These are phyloP conservation scores for Triplophysa bombifrons DNA, from an alignment of 2,797 vertebrate species.

Conservation along the genomic window DNA sequence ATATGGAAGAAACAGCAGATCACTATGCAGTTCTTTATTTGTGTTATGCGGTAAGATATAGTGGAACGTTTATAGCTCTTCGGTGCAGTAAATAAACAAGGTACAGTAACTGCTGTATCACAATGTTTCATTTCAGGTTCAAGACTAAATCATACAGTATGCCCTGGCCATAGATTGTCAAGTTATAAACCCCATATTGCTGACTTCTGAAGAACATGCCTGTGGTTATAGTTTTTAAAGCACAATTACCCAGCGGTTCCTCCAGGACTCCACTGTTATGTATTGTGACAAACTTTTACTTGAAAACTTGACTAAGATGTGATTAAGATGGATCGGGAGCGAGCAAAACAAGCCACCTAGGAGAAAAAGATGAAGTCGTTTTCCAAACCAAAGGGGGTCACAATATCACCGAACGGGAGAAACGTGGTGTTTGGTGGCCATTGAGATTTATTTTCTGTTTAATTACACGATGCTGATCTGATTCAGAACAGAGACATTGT, in stretches of 20 bases:
- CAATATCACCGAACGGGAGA: neutral
- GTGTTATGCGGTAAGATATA: neutral
- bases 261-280: neutral
- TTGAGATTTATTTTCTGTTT: conserved; percentile 11
- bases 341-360: conserved; percentile 21
- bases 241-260: conserved; percentile 7
- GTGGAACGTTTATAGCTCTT: neutral
- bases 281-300: conserved; percentile 18
- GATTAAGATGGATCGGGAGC: conserved; percentile 4
- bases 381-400: neutral
- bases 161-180: neutral
- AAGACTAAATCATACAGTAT: conserved; percentile 3
- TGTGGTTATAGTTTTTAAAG: conserved; percentile 13
- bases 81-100: neutral
- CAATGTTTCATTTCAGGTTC: neutral
- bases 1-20: neutral
- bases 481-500: conserved; percentile 11
- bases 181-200: neutral
- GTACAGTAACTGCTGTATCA: neutral
- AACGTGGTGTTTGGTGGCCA: neutral
- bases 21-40: neutral
- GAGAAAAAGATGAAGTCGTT: conserved; percentile 6
- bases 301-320: neutral
- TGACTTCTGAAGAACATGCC: neutral
- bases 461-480: conserved; percentile 28